Conservation (phyloP, 2,797 vertebrate genomes). For the Pantherophis alleghaniensis region DNA sequence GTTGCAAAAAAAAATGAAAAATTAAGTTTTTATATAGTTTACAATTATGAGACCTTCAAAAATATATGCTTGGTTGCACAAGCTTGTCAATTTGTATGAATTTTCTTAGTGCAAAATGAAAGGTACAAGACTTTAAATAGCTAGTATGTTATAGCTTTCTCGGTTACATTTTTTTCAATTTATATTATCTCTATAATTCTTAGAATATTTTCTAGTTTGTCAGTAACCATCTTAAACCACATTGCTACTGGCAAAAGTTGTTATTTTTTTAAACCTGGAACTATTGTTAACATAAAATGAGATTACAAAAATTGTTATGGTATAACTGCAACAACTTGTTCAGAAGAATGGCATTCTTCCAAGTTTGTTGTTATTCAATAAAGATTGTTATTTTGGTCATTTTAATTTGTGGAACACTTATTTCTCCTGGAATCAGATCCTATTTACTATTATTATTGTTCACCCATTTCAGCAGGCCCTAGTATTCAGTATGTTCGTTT, state of each 20-base stretch:
- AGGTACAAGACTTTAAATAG: background rate
- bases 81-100: background rate
- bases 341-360: background rate
- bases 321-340: background rate
- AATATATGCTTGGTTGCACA: background rate
- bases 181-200: background rate
- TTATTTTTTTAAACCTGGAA: background rate
- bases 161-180: background rate
- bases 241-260: background rate
- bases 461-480: background rate
- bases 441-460: background rate
- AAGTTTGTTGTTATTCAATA: background rate
- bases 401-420: background rate
- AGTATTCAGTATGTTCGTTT: background rate
- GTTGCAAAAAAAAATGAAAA: background rate
- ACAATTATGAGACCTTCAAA: background rate
- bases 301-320: background rate
- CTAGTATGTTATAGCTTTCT: background rate
- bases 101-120: background rate
- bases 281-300: background rate
- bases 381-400: background rate
- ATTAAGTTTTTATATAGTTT: background rate
- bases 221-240: background rate
- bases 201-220: background rate
- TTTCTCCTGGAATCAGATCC: background rate